These are phyloP conservation scores for Apamea anceps DNA, from an alignment of 2,888 invertebrate genomes.

Conservation along the genomic window DNA sequence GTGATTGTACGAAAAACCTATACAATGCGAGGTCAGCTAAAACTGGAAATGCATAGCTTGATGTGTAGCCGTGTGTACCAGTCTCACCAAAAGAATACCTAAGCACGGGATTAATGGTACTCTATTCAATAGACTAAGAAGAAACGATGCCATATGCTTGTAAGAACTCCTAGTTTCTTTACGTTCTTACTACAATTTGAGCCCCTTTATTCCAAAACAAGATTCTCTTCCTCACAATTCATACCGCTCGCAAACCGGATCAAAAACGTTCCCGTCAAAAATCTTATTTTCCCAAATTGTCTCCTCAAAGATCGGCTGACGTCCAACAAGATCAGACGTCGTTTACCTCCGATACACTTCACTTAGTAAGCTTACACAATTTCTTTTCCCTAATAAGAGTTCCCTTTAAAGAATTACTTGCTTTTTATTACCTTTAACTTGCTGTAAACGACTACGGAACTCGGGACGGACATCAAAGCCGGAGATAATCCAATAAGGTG, in stretches of 20 bases:
- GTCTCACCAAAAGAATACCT: neutral
- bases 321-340: constrained; percentile 55
- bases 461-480: constrained; percentile 85
- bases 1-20: no score
- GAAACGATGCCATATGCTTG: neutral
- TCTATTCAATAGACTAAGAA: neutral
- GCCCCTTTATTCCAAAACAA: constrained; percentile 1
- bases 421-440: constrained; percentile 86
- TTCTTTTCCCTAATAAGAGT: constrained; percentile 78
- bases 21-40: no score
- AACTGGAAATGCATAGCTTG: no score
- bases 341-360: constrained; percentile 69
- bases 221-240: constrained; percentile 8
- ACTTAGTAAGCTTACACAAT: constrained; percentile 82
- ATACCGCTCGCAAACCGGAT: constrained; percentile 28
- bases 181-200: neutral
- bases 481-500: constrained; percentile 87
- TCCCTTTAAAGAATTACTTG: constrained; percentile 84
- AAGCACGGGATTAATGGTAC: neutral
- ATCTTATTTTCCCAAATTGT: constrained; percentile 63
- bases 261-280: constrained; percentile 43
- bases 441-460: constrained; percentile 79
- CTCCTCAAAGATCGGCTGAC: constrained; percentile 40
- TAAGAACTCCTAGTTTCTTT: neutral
- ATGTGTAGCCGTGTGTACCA: no score